A percentile compares a stretch with the other conserved stretches of the same genome.
Evolutionary conservation across 2,888 invertebrate genomes (phyloP).

Genomic region (Erpobdella octoculata): DNA sequence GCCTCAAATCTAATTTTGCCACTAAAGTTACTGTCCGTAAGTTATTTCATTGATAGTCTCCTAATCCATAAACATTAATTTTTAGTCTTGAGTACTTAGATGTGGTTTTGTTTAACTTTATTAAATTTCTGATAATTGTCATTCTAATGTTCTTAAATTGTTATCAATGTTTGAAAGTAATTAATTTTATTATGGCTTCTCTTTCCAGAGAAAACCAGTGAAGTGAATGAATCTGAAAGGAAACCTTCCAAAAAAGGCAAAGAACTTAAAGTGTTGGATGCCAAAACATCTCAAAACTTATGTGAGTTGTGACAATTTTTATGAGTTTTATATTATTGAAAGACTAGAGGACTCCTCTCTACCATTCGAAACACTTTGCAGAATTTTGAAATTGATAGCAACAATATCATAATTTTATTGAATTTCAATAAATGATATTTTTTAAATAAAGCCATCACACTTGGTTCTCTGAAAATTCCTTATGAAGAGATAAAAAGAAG

Average conservation of each 20-base stretch:
- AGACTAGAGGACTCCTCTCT: no score
- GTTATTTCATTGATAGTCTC: background rate
- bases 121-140: background rate
- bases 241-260: constrained; percentile 67
- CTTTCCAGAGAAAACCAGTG: background rate
- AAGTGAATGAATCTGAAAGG: constrained; percentile 45
- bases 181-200: background rate
- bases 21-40: constrained; percentile 60
- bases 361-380: no score
- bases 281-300: constrained; percentile 86
- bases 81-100: no score
- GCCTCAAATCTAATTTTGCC: constrained; percentile 74
- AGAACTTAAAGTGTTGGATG: constrained; percentile 81
- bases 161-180: background rate
- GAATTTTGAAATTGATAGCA: no score
- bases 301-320: no score
- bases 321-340: no score
- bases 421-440: background rate
- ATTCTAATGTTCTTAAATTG: background rate
- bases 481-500: constrained; percentile 61
- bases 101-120: background rate
- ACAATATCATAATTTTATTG: no score
- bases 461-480: constrained; percentile 56
- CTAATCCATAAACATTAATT: no score
- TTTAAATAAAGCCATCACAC: constrained; percentile 51